These are phyloP conservation scores for Prietella phreatophila DNA, from an alignment of 2,113 vertebrate species.

Conservation along the genomic window DNA sequence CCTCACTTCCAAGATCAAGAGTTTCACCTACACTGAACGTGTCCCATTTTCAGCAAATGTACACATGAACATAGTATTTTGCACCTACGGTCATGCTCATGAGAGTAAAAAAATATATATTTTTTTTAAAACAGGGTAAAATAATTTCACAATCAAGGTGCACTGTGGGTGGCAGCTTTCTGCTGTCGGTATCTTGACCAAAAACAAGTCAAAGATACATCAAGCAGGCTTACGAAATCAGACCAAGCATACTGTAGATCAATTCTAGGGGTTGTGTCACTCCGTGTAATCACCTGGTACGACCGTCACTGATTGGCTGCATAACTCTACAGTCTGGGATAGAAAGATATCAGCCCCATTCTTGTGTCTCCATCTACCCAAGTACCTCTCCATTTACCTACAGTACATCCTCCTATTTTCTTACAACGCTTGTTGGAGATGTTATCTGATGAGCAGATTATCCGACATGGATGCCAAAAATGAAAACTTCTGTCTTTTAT, in stretches of 20 bases:
- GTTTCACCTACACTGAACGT: neutral
- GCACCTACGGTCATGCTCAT: neutral
- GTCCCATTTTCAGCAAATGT: slow-evolving; percentile 23
- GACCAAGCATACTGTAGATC: too few relatives aligned
- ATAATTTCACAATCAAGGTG: neutral
- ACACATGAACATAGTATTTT: neutral
- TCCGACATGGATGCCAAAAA: too few relatives aligned
- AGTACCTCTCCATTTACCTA: neutral
- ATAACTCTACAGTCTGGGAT: neutral
- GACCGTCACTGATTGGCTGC: neutral
- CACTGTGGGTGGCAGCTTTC: too few relatives aligned
- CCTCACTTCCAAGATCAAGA: neutral
- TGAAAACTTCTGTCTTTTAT: too few relatives aligned
- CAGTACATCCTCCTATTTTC: neutral
- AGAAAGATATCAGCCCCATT: neutral
- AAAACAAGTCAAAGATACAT: too few relatives aligned
- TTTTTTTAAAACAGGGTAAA: neutral
- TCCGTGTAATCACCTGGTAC: neutral
- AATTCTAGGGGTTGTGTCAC: too few relatives aligned
- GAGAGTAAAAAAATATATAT: neutral
- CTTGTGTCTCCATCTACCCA: neutral
- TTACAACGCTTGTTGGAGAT: too few relatives aligned
- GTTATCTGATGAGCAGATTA: too few relatives aligned
- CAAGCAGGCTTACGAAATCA: too few relatives aligned
- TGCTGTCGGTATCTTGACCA: too few relatives aligned